Evolutionary conservation across 2,113 vertebrate genomes (phyloP), one percentile per base, ranked within the genome.

Genomic region (Chaenocephalus aceratus): DNA sequence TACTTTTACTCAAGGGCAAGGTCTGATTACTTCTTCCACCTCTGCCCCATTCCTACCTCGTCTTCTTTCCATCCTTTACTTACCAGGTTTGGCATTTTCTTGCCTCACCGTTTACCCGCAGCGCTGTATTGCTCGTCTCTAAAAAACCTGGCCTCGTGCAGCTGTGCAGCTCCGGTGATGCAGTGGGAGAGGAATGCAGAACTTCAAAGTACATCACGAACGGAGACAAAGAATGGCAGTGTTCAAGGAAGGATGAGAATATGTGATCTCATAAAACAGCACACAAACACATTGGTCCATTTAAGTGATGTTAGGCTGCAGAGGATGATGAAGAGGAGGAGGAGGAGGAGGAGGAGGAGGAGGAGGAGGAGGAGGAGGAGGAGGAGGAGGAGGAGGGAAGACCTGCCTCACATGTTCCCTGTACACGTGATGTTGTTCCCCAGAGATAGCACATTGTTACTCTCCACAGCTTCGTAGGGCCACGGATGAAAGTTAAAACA

Each of bases 201-300:
- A 92, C 92, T 94, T 95, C 91, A 94, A 95, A 95, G 90, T 77
- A 65, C 46, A 87, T 83, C 74, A 58, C 10, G 66, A 84, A 85
- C n/a, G 15, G 72, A 91, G 91, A 94, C 90, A 92, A 91, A 89
- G 84, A 87, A 89, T 85, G 85, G 88, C 79, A 89, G 89, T 91
- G 91, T 91, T 94, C 66, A 53, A 52, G 60, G 65, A 56, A 80
- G 87, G 77, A 85, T 82, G 82, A 81, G 88, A 92, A 85, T 83
- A 88, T 88, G 89, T 92, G 92, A 92, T 94, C 92, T 93, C 89
- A 93, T 94, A 89, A 93, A 94, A 89, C 58, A 66, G 80, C 71
- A 84, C 84, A 85, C 74, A 81, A 92, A 92, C 88, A 93, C 80
- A 87, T 86, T 89, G 86, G 76, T 86, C 66, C 80, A 74, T 87